Base-by-base conservation (phyloP, 1,140 invertebrate genomes). In the Atta cephalotes region DNA sequence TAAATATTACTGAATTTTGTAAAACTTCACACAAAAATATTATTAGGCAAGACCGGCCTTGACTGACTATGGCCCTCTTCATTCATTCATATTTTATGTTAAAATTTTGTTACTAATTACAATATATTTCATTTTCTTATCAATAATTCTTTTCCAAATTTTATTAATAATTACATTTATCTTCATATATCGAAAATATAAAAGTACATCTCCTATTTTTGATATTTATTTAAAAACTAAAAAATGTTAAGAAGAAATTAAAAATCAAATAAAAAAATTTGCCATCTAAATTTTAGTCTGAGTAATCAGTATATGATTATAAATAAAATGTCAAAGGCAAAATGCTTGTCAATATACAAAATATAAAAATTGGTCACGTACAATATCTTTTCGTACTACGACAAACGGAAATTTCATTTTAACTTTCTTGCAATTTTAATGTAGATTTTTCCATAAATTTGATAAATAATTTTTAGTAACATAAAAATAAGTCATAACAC, bases 371-470 rank as follows among this genome's bases (percentile, higher is more conserved):
- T 45, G n/a, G 10, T 68, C 2, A 45, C 0, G n/a, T 21, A 14
- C 1, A 28, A 63, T 58, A 28, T 14, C 25, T 45, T 39, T 18
- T 4, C 5, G 1, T 45, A 45, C 0, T 45, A 68, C 7, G 35
- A 68, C 2, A 68, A 6, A 31, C 4, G 0, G 28, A 65, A 9
- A 77, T 77, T 76, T 21, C 6, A 9, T 45, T 45, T 45, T 58
- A 76, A 76, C 18, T 21, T 60, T 56, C 21, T 58, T 56, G 31
- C 72, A 76, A 56, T 35, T 56, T 74, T 53, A 76, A 58, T 39
- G 6, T 60, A 49, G 6, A 65, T 21, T 12, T 53, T 49, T 65
- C 9, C 16, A 18, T 28, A 70, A 39, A 71, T 78, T n/a, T 45
- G 39, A 4, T 28, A 16, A 9, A 45, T 45, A 9, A 51, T 5